These are phyloP conservation scores for Columba guinea DNA, from an alignment of 2,797 vertebrate species.

Conservation along the genomic window DNA sequence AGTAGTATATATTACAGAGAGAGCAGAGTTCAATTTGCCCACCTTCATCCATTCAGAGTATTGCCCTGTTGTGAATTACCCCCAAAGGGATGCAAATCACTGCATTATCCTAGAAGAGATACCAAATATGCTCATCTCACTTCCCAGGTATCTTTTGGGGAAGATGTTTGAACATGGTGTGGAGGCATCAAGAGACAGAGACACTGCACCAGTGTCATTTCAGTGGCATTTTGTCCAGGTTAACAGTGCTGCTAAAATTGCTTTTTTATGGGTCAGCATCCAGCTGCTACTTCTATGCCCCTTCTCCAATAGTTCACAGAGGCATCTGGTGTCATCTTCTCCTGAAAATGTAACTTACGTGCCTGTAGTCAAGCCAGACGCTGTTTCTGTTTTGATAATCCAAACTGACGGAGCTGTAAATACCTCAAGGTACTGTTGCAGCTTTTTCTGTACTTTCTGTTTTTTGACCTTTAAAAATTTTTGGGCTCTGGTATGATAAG, in stretches of 20 bases:
- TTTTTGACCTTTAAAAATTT: not conserved
- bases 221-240: not conserved
- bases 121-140: not conserved
- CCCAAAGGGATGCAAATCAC: not conserved
- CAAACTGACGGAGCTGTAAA: not conserved
- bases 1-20: too few species aligned
- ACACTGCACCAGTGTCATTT: rapidly evolving
- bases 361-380: not conserved
- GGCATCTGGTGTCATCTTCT: not conserved
- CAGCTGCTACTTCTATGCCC: not conserved
- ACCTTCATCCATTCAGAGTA: not conserved
- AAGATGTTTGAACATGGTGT: not conserved
- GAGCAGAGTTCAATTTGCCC: not conserved
- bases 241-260: not conserved
- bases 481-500: not conserved
- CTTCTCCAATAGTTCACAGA: not conserved
- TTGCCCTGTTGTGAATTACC: not conserved
- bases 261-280: not conserved
- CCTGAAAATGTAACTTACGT: not conserved
- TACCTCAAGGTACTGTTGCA: not conserved
- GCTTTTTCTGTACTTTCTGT: not conserved
- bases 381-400: not conserved
- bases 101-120: not conserved
- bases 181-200: not conserved
- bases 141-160: not conserved